Evolutionary conservation across 2,113 vertebrate genomes (phyloP).

Genomic region (Chloropsis cyanopogon): DNA sequence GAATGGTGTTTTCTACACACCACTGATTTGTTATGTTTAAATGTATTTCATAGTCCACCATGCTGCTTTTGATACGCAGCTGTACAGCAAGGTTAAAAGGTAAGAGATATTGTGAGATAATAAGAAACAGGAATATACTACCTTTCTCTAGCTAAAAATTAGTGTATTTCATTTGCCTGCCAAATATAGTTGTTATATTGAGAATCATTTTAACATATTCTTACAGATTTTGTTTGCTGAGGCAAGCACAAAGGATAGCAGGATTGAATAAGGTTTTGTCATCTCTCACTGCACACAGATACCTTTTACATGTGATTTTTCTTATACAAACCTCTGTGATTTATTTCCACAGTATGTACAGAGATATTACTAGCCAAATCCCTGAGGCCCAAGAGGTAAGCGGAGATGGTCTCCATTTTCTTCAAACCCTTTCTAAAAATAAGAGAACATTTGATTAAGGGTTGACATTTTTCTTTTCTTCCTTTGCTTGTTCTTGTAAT

Average conservation of each 20-base stretch:
- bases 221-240: constrained; percentile 56
- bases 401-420: constrained; percentile 30
- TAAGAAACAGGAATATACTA: background rate
- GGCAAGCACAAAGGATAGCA: constrained; percentile 23
- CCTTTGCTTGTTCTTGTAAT: constrained; percentile 69
- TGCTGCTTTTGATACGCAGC: background rate
- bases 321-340: constrained; percentile 54
- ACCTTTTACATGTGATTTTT: constrained; percentile 1
- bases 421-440: constrained; percentile 61
- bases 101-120: background rate
- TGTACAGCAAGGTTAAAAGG: background rate
- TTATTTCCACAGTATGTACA: constrained; percentile 22
- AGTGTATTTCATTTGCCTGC: background rate
- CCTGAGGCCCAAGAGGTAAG: constrained; percentile 22
- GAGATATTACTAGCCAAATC: constrained; percentile 35
- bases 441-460: constrained; percentile 72
- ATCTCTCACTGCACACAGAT: constrained; percentile 25
- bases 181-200: background rate
- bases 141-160: background rate
- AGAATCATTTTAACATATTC: background rate
- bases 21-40: background rate
- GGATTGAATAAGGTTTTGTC: constrained; percentile 25
- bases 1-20: background rate
- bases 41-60: background rate
- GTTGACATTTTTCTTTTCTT: constrained; percentile 74